Percentiles rank a stretch among this genome's conserved stretches.
Conservation (phyloP, 2,113 vertebrate species). For the Thymallus thymallus region DNA sequence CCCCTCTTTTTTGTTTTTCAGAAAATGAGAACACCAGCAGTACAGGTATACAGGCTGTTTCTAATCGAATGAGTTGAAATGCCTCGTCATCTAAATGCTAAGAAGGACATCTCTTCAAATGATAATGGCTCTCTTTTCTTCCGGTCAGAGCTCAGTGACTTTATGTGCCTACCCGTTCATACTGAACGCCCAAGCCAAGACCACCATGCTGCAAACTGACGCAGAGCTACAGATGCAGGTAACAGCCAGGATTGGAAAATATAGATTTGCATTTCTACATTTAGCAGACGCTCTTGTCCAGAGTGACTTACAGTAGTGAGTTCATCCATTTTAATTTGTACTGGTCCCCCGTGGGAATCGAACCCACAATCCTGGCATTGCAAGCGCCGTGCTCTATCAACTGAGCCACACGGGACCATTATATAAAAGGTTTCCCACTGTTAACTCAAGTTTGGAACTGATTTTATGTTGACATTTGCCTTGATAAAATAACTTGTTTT, state of each 20-base stretch:
- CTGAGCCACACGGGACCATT: too few relatives aligned
- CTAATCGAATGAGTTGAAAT: not conserved
- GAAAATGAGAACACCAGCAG: conserved; percentile 87
- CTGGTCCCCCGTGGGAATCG: too few relatives aligned
- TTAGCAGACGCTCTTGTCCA: too few relatives aligned
- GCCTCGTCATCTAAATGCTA: not conserved
- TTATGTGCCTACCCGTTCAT: conserved; percentile 97
- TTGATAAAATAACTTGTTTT: too few relatives aligned
- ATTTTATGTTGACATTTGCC: too few relatives aligned
- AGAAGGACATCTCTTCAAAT: not conserved
- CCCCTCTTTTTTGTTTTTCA: conserved; percentile 67
- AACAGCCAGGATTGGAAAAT: conserved; percentile 14
- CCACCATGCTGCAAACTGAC: conserved; percentile 97
- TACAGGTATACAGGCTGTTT: conserved; percentile 76
- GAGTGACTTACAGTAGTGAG: too few relatives aligned
- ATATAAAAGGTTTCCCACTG: too few relatives aligned
- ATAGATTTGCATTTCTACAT: too few relatives aligned
- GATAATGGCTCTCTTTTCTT: not conserved
- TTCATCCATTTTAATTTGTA: too few relatives aligned
- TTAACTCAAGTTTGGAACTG: too few relatives aligned
- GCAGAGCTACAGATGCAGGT: conserved; percentile 99
- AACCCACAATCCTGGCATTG: too few relatives aligned
- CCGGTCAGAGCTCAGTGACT: conserved; percentile 83
- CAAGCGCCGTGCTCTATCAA: too few relatives aligned
- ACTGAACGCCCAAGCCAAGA: conserved; percentile 95